Evolutionary conservation across 2,113 vertebrate genomes (phyloP), one percentile per base, ranked within the genome.

Genomic region (Thunnus maccoyii): DNA sequence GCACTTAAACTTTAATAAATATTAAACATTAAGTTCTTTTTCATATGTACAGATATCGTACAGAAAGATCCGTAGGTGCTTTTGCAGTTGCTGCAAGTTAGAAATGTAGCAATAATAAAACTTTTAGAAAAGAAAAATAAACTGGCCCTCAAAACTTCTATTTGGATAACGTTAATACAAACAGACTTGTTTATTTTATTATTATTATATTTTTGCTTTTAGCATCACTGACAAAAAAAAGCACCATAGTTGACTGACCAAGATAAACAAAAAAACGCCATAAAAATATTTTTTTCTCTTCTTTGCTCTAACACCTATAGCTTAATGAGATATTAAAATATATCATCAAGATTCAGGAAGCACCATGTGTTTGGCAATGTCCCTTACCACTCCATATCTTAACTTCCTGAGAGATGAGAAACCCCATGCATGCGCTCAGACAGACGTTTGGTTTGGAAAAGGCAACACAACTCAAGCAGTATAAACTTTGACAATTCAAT

Each of bases 1-100:
- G 94, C 80, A 92, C 92, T 92, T 93, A 89, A 94, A 94, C 90
- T 97, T 98, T 97, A 98, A 98, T 98, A 98, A 98, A 96, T 98
- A 97, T 96, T 94, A 93, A 95, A 97, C 95, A 95, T 95, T 95
- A 95, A 91, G 88, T 93, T 96, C 93, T 95, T 91, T 95, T 95
- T 96, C 93, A 93, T 97, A 96, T 97, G 96, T 96, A 96, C 96
- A 96, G 90, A 95, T 96, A 95, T 95, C 77, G 93, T 94, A 97
- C 96, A 97, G 89, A 93, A 93, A 92, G 93, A 92, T 90, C 73
- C 73, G 78, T 92, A 87, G 88, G 85, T 86, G 87, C 62, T 80
- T 76, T 92, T 93, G 93, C 90, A 89, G 86, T 90, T 90, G 91
- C 85, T 90, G 92, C 90, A 93, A 94, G 89, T 92, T 76, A 93